Evolutionary conservation across 1,140 invertebrate species (phyloP).

Genomic region (Augochlora pura): DNA sequence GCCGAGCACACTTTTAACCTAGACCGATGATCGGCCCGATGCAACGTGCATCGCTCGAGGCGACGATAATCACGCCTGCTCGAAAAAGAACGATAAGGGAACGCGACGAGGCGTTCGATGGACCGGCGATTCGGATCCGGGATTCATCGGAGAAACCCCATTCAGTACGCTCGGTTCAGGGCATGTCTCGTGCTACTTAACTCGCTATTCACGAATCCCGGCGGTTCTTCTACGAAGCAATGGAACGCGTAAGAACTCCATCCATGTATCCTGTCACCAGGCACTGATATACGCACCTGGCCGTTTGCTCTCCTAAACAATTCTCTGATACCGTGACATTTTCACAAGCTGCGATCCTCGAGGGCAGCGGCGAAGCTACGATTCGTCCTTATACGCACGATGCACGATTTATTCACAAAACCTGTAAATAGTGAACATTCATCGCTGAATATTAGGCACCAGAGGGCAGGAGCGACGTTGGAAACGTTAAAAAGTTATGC

Average conservation of each 20-base stretch:
- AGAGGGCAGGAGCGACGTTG: conserved; percentile 74
- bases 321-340: conserved; percentile 50
- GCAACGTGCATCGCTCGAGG: not conserved
- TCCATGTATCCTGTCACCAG: conserved; percentile 41
- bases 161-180: conserved; percentile 18
- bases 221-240: conserved; percentile 37
- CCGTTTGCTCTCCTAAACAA: conserved; percentile 51
- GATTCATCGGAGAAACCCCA: not conserved
- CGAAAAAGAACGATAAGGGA: not conserved
- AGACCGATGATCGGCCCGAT: conserved; percentile 15
- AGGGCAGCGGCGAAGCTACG: conserved; percentile 29
- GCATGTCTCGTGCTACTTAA: conserved; percentile 47
- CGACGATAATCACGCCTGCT: not conserved
- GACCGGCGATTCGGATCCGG: too few relatives aligned
- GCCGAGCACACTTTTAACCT: conserved; percentile 39
- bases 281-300: conserved; percentile 53
- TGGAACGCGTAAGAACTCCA: conserved; percentile 39
- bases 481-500: conserved; percentile 73
- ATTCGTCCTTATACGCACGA: conserved; percentile 47
- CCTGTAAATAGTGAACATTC: conserved; percentile 70
- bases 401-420: conserved; percentile 66
- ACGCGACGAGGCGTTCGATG: not conserved
- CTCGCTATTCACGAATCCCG: conserved; percentile 45
- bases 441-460: conserved; percentile 73
- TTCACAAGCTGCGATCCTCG: conserved; percentile 42